Percentiles rank a stretch among this genome's conserved stretches.
phyloP scores from a whole-genome alignment of 2,888 invertebrate genomes.

The Eilema caniola region DNA sequence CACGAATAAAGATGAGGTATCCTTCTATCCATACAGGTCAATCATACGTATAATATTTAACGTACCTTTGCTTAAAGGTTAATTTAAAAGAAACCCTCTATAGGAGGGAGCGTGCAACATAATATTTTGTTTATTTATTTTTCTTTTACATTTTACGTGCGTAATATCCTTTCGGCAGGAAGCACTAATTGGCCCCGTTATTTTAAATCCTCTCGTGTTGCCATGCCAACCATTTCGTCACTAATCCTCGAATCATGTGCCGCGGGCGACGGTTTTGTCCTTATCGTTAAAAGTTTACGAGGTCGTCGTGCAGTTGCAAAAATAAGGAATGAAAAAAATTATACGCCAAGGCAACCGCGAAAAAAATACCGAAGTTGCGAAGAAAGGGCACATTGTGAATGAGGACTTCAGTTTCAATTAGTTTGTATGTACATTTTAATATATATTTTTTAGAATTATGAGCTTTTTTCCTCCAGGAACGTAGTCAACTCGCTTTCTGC shows the following conservation, averaged over 20 bases:
- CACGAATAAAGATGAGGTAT: too few relatives aligned
- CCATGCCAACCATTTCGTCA: constrained; percentile 35
- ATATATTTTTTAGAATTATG: neutral
- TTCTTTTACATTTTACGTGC: neutral
- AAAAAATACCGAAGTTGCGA: neutral
- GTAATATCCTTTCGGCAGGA: constrained; percentile 32
- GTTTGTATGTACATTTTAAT: neutral
- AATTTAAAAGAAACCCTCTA: neutral
- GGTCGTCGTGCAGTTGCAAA: constrained; percentile 8
- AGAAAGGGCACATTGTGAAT: neutral
- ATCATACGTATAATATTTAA: neutral
- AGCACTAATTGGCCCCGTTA: constrained; percentile 51
- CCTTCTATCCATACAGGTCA: neutral
- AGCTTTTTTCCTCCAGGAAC: neutral
- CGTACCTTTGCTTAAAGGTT: neutral
- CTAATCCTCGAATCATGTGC: constrained; percentile 46
- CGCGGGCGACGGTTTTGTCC: constrained; percentile 26
- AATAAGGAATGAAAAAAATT: constrained; percentile 12
- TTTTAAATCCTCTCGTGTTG: constrained; percentile 33
- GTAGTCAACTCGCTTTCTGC: too few relatives aligned
- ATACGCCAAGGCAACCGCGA: neutral
- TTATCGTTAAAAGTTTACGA: constrained; percentile 41
- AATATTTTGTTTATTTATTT: neutral
- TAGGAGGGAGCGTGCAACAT: neutral
- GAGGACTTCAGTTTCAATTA: neutral